A percentile compares a stretch with the other conserved stretches of the same genome.
phyloP scores from a whole-genome alignment of 1,140 invertebrate species.

The Ceratitis capitata region DNA sequence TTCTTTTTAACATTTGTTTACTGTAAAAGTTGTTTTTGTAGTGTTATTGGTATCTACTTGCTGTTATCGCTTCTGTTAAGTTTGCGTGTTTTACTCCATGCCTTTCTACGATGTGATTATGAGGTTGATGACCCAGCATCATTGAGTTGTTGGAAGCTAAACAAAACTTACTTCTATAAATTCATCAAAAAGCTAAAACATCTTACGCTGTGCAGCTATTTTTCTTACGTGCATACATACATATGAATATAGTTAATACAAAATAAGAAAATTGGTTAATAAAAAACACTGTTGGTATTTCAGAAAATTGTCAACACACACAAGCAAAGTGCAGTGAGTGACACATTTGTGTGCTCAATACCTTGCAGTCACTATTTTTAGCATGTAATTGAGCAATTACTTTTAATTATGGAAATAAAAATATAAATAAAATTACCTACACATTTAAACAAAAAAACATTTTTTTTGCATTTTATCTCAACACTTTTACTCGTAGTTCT shows the following conservation, averaged over 20 bases:
- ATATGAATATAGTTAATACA: not conserved
- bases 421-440: not conserved
- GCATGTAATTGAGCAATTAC: constrained; percentile 14
- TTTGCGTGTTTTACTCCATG: not conserved
- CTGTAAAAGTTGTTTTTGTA: not conserved
- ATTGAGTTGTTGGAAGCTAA: not conserved
- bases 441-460: not conserved
- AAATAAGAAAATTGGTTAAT: not conserved
- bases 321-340: not conserved
- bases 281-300: not conserved
- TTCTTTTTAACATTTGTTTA: not conserved
- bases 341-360: not conserved
- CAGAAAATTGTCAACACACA: not conserved
- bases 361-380: not conserved
- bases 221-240: too few relatives aligned
- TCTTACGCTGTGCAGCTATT: not conserved
- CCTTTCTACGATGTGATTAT: not conserved
- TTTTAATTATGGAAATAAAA: constrained; percentile 19
- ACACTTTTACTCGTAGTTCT: not conserved
- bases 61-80: not conserved
- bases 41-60: not conserved
- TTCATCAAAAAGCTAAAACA: not conserved
- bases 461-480: not conserved
- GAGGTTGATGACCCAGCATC: constrained; percentile 7
- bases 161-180: not conserved